Conservation (phyloP, 1,140 invertebrate genomes). For the Rhizoglyphus robini region DNA sequence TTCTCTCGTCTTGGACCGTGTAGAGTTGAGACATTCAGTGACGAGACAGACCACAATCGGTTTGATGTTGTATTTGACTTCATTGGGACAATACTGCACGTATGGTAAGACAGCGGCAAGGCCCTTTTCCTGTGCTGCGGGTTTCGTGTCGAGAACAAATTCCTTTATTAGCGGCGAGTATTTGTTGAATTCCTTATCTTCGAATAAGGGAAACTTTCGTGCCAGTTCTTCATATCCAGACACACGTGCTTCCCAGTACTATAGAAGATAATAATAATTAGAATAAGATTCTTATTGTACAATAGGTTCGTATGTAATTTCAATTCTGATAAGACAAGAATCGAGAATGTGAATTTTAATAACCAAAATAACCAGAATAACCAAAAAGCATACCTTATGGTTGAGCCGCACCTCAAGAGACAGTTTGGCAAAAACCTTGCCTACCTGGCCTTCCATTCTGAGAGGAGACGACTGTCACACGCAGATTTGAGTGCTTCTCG, state of each 20-base stretch:
- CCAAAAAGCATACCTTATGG: constrained; percentile 57
- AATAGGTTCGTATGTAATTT: neutral
- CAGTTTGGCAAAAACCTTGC: constrained; percentile 79
- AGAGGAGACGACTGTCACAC: no score
- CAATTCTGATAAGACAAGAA: no score
- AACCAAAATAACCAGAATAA: no score
- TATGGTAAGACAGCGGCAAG: constrained; percentile 76
- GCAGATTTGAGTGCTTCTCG: no score
- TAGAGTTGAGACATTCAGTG: constrained; percentile 76
- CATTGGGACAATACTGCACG: constrained; percentile 70
- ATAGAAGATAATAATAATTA: constrained; percentile 22
- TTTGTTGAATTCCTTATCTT: constrained; percentile 84
- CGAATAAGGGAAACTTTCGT: constrained; percentile 56
- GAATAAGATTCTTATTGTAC: neutral
- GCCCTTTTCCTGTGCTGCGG: constrained; percentile 86
- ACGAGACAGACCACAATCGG: constrained; percentile 82
- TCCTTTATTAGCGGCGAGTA: constrained; percentile 84
- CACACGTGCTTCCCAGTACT: constrained; percentile 82
- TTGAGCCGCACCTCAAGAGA: constrained; percentile 76
- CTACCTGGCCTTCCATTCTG: constrained; percentile 36
- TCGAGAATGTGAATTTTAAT: no score
- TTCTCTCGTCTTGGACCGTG: constrained; percentile 80
- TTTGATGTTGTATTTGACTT: constrained; percentile 61
- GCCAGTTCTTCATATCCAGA: constrained; percentile 83
- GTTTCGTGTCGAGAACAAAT: constrained; percentile 88